Conservation (phyloP, 2,113 vertebrate species). For the Macaca fascicularis region T2T-MFA8v1.1 NC_088379.1:11663001-11663500, state of each 20-base stretch:
- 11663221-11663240: background rate
- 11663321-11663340: accelerated
- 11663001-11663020: background rate
- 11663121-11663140: background rate
- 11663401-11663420: background rate
- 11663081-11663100: background rate
- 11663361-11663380: background rate
- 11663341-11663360: background rate
- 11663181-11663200: background rate
- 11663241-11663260: background rate
- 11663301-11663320: background rate
- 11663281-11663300: accelerated
- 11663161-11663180: background rate
- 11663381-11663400: background rate
- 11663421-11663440: background rate
- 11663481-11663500: background rate
- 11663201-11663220: too few species aligned
- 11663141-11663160: background rate
- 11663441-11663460: background rate
- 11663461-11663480: too few species aligned
- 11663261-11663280: background rate
- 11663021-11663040: background rate
- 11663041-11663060: background rate
- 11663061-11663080: too few species aligned
- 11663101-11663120: background rate